Evolutionary conservation across 2,888 invertebrate species (phyloP).

Genomic region (Polydrusus cervinus): DNA sequence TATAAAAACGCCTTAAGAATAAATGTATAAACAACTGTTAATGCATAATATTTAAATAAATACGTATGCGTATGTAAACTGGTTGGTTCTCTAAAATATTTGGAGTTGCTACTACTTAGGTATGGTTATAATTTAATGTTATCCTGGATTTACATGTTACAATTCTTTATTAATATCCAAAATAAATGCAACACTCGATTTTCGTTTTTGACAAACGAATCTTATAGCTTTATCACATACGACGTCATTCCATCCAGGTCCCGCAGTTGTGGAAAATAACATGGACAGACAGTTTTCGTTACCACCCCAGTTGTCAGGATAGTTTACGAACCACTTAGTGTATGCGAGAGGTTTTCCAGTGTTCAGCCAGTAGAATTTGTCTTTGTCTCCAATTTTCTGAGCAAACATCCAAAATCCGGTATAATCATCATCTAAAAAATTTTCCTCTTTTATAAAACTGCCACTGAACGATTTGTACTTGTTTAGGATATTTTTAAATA

Average conservation of each 20-base stretch:
- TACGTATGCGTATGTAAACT: too few species aligned
- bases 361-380: background rate
- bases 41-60: too few species aligned
- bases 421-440: background rate
- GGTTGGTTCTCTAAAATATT: too few species aligned
- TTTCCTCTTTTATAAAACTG: too few species aligned
- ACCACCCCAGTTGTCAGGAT: slow-evolving; percentile 8
- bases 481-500: too few species aligned
- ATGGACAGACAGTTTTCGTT: background rate
- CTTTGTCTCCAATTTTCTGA: slow-evolving; percentile 2
- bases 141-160: too few species aligned
- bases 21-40: too few species aligned
- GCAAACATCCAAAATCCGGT: slow-evolving; percentile 6
- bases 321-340: slow-evolving; percentile 3
- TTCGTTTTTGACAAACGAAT: slow-evolving; percentile 6
- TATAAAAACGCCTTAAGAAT: too few species aligned
- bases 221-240: background rate
- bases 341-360: background rate
- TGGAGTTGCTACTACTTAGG: too few species aligned
- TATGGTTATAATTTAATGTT: too few species aligned
- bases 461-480: too few species aligned
- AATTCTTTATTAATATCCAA: slow-evolving; percentile 1
- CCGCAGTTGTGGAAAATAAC: background rate
- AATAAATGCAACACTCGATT: slow-evolving; percentile 4
- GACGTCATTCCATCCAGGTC: background rate